Evolutionary conservation across 2,888 invertebrate genomes (phyloP), one percentile per base, ranked within the genome.

Genomic region (Aleiodes alternator): DNA sequence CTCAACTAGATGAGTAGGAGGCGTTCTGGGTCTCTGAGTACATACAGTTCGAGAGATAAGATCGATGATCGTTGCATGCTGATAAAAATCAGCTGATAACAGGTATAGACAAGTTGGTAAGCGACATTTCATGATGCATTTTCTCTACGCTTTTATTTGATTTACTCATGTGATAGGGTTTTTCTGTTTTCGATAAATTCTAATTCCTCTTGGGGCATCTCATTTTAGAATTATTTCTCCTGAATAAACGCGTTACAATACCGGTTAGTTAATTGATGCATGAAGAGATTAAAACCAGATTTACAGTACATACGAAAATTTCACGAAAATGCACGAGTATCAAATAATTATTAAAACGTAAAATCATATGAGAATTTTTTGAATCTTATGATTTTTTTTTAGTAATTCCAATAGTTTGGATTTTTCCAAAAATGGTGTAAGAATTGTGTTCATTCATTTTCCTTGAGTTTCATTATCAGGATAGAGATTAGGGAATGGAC

Each of bases 61-160:
- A 57, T 66, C 38, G 68, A 68, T 68, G 51, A 72, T 53, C 75
- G 16, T 68, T 76, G 68, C 75, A 51, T 68, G 43, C 59, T 72
- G 75, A 76, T 76, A 76, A 76, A 43, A 69, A 72, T 59, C 43
- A n/a, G 59, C 56, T 68, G 75, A 76, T 75, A 75, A 75, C 71
- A 68, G 57, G 68, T 68, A 68, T 72, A 72, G 50, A 72, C 43
- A 61, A 71, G 51, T 56, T 71, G 9, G 48, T 59, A 48, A 64
- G 64, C 14, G 64, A 64, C 64, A 64, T 48, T 59, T 75, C 66
- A 66, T 43, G 50, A 71, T 75, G 70, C 57, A 71, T 55, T 56
- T 48, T 12, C 48, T 38, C 50, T 43, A 34, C 12, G 4, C 38
- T 23, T 50, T 53, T 53, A 23, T 48, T 43, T 14, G n/a, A 48